Conservation (phyloP, 1,140 invertebrate genomes). For the Dufourea novaeangliae region DNA sequence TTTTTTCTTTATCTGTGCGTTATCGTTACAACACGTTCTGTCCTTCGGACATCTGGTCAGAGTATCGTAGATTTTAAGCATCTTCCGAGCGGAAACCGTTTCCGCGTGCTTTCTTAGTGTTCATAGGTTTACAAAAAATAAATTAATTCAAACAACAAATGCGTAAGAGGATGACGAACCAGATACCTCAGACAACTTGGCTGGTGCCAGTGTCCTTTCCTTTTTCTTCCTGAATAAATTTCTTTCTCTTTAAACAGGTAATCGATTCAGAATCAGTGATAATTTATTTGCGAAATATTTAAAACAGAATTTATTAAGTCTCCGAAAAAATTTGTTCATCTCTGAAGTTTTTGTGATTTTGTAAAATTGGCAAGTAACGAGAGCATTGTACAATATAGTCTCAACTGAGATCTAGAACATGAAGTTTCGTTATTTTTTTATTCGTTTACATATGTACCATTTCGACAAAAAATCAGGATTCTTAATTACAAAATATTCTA, state of each 20-base stretch:
- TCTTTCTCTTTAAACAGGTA: not conserved
- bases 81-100: conserved; percentile 71
- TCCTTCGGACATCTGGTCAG: conserved; percentile 54
- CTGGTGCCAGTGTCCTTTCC: conserved; percentile 13
- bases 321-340: too few relatives aligned
- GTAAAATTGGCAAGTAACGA: too few relatives aligned
- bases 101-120: conserved; percentile 80
- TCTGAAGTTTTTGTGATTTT: too few relatives aligned
- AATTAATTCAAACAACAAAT: conserved; percentile 75
- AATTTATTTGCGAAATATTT: too few relatives aligned
- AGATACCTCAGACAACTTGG: conserved; percentile 45
- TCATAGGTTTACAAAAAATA: conserved; percentile 80
- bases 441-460: too few relatives aligned
- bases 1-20: not conserved
- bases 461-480: too few relatives aligned
- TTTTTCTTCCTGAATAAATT: not conserved
- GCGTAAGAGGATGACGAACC: conserved; percentile 50
- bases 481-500: too few relatives aligned
- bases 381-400: too few relatives aligned
- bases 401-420: too few relatives aligned
- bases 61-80: conserved; percentile 72
- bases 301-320: too few relatives aligned
- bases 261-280: too few relatives aligned
- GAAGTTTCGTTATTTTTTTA: too few relatives aligned
- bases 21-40: not conserved